Percentiles rank a stretch among this genome's conserved stretches.
These are phyloP conservation scores for Spea bombifrons DNA, from an alignment of 2,113 vertebrate species.

Conservation along the genomic window DNA sequence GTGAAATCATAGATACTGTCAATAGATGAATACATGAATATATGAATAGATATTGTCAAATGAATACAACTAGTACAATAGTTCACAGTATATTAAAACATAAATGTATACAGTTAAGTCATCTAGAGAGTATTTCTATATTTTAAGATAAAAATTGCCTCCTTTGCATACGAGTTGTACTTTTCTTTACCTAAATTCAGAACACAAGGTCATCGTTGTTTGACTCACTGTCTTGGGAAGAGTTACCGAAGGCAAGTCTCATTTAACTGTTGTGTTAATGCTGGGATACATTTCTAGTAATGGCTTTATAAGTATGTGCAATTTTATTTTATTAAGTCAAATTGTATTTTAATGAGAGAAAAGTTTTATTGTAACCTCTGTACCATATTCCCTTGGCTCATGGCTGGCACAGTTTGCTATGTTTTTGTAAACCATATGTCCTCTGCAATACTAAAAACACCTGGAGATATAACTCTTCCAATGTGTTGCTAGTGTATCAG, in stretches of 20 bases:
- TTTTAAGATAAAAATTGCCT: no score
- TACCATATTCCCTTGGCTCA: constrained; percentile 11
- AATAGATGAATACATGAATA: no score
- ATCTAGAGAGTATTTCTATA: no score
- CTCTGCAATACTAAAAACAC: constrained; percentile 26
- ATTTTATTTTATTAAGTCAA: constrained; percentile 38
- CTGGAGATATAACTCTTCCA: constrained; percentile 24
- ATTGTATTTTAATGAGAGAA: constrained; percentile 37
- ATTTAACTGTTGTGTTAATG: constrained; percentile 10
- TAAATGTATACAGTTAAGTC: no score
- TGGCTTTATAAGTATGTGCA: constrained; percentile 11
- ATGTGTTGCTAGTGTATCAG: constrained; percentile 6
- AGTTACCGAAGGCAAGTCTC: neutral
- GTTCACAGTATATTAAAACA: no score
- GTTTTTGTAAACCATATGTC: constrained; percentile 29
- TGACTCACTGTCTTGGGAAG: neutral
- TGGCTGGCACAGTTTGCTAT: constrained; percentile 18
- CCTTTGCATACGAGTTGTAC: no score
- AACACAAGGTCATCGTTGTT: constrained; percentile 10
- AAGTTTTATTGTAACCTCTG: constrained; percentile 10
- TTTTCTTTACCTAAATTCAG: neutral
- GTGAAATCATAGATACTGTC: no score
- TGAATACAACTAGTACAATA: no score
- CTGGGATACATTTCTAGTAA: constrained; percentile 15
- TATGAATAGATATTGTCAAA: no score